Base-by-base conservation (phyloP, 23 tunicate species). In the Ciona savignyi region DNA sequence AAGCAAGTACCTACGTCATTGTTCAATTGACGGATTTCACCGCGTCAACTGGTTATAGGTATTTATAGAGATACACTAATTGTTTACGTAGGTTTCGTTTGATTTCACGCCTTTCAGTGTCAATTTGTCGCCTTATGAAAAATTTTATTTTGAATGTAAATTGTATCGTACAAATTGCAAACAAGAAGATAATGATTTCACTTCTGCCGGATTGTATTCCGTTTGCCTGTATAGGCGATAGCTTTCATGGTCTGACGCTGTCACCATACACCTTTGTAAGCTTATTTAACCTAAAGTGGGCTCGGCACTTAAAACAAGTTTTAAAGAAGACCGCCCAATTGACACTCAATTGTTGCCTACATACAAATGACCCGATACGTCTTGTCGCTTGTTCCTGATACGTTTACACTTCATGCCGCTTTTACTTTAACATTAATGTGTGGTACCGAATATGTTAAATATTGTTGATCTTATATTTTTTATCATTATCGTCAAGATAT, bases 261-360 rank as follows among this genome's bases (percentile, higher is more conserved):
- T 42, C 56, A 42, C 56, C 15, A 42, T 6, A 42, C 56, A 42
- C 56, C 56, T 42, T 42, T 42, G 56, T 42, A 42, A 42, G 11
- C 15, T 9, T 42, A 42, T 42, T 6, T 42, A 42, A 9, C 11
- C 56, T 15, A 15, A 42, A 42, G 56, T 42, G 56, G 56, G 56
- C 56, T 42, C 56, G 56, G 56, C 56, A 42, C 56, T 42, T 42
- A 42, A 42, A 42, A 42, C 56, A 42, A 42, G 56, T 42, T 42
- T n/a, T 42, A 42, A 42, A 42, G 56, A 42, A 42, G 56, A 42
- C 56, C 56, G 56, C 56, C 56, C 56, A 42, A 15, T 42, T 42
- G 15, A 9, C 11, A 42, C 11, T 42, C 56, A 9, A 42, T 42
- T 42, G 56, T 42, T 42, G 56, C 56, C 56, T 42, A 15, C 56